phyloP scores from a whole-genome alignment of 2,113 vertebrate genomes.

The Pontoporia blainvillei region DNA sequence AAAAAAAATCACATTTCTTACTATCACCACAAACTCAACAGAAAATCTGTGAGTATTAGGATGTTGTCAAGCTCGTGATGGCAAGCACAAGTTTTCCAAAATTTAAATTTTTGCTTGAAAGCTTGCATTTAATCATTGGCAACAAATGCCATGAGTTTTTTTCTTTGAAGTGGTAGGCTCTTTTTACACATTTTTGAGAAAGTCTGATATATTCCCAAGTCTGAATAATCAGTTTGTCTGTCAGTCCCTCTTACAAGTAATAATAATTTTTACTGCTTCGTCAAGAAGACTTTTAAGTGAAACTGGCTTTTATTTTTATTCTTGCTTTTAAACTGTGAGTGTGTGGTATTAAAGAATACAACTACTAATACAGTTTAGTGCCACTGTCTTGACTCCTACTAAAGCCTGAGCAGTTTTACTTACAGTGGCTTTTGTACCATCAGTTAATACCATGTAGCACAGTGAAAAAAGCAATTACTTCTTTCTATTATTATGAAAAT shows the following conservation, averaged over 20 bases:
- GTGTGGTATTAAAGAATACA: neutral
- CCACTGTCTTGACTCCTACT: neutral
- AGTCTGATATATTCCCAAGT: neutral
- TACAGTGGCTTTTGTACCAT: neutral
- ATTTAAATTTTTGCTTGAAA: slow-evolving; percentile 38
- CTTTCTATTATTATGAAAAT: neutral
- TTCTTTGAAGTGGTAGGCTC: neutral
- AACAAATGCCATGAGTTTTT: neutral
- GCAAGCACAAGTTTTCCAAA: neutral
- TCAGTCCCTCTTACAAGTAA: neutral
- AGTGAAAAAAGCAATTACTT: neutral
- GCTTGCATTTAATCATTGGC: neutral
- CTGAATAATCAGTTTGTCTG: neutral
- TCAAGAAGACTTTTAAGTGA: neutral
- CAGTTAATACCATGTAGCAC: neutral
- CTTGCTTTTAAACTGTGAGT: neutral
- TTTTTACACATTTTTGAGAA: slow-evolving; percentile 9
- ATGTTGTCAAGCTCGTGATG: neutral
- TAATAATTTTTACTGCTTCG: neutral
- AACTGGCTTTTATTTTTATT: neutral
- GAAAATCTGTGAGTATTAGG: neutral
- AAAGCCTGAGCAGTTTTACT: neutral
- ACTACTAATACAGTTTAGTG: neutral
- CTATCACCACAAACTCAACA: neutral
- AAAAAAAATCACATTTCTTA: slow-evolving; percentile 28